phyloP scores from a whole-genome alignment of 2,113 vertebrate species.

The Ranitomeya variabilis region DNA sequence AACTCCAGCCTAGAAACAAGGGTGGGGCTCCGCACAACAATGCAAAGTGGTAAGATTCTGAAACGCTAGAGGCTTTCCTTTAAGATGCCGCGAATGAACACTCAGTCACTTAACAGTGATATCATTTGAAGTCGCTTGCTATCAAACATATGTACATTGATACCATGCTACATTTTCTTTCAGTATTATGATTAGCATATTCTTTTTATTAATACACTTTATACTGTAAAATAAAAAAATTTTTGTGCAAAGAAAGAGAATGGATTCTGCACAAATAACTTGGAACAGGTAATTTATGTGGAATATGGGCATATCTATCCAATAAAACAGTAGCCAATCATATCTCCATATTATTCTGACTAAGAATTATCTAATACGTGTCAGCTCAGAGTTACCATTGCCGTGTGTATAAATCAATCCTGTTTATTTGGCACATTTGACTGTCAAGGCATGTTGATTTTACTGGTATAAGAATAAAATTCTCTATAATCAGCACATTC shows the following conservation, averaged over 20 bases:
- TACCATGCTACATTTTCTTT: neutral
- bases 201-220: neutral
- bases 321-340: neutral
- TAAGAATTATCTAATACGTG: neutral
- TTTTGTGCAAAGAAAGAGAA: neutral
- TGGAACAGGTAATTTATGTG: neutral
- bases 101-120: neutral
- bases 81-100: neutral
- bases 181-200: neutral
- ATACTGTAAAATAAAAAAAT: neutral
- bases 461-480: neutral
- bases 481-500: neutral
- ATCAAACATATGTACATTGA: neutral
- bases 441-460: neutral
- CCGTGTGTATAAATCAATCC: neutral
- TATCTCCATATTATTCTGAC: neutral
- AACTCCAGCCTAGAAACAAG: slow-evolving; percentile 32
- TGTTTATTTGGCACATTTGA: neutral
- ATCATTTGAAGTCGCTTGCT: neutral
- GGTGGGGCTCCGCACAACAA: slow-evolving; percentile 1
- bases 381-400: neutral
- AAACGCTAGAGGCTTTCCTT: neutral
- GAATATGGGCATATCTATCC: neutral
- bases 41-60: neutral
- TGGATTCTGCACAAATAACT: neutral